These are phyloP conservation scores for human DNA, from an alignment of 2,113 vertebrate species.

Conservation along the genomic window GRCh38 chr19:391001-391500, in stretches of 20 bases:
- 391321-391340: not conserved
- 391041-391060: not conserved
- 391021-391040: not conserved
- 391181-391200: not conserved
- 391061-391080: not conserved
- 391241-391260: fast-evolving
- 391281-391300: fast-evolving
- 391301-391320: not conserved
- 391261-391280: not conserved
- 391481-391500: not conserved
- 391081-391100: not conserved
- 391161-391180: not conserved
- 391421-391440: not conserved
- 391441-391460: not conserved
- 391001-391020: not conserved
- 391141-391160: not conserved
- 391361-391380: not conserved
- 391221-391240: too few species aligned
- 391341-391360: fast-evolving
- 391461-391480: not conserved
- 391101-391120: not conserved
- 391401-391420: not conserved
- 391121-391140: not conserved
- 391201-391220: not conserved
- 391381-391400: not conserved